Conservation (phyloP, 2,113 vertebrate species). For the Callorhinus ursinus region DNA sequence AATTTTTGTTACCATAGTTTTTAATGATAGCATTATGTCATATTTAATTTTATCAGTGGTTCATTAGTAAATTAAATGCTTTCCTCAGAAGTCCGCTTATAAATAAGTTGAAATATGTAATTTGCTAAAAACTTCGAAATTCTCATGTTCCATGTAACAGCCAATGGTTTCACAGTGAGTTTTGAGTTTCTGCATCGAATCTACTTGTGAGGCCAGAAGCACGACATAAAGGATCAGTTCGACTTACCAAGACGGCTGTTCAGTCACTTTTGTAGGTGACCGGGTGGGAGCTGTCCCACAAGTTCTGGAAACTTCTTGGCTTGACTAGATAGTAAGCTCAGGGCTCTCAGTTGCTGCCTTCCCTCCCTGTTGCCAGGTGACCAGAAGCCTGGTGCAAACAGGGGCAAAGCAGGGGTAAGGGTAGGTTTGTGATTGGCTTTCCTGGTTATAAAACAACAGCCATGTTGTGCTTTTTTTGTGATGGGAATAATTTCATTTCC, state of each 20-base stretch:
- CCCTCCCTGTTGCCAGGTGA: background rate
- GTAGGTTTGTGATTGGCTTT: slow-evolving; percentile 93
- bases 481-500: slow-evolving; percentile 93
- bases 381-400: slow-evolving; percentile 86
- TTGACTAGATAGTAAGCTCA: background rate
- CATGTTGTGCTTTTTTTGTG: slow-evolving; percentile 94
- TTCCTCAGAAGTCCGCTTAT: background rate
- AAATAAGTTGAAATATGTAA: background rate
- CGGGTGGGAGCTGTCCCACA: background rate
- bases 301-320: background rate
- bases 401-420: slow-evolving; percentile 89
- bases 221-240: background rate
- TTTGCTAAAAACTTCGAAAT: background rate
- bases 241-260: background rate
- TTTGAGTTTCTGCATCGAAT: background rate
- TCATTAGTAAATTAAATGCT: background rate
- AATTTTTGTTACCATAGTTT: background rate
- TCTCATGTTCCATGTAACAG: background rate
- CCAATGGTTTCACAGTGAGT: background rate
- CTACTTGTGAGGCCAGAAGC: background rate
- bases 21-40: background rate
- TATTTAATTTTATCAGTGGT: background rate
- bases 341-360: background rate
- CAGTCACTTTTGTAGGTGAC: background rate
- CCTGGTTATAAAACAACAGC: slow-evolving; percentile 92